A percentile compares a stretch with the other conserved stretches of the same genome.
Evolutionary conservation across 2,113 vertebrate genomes (phyloP).

Genomic region (Corythornis vintsioides): DNA sequence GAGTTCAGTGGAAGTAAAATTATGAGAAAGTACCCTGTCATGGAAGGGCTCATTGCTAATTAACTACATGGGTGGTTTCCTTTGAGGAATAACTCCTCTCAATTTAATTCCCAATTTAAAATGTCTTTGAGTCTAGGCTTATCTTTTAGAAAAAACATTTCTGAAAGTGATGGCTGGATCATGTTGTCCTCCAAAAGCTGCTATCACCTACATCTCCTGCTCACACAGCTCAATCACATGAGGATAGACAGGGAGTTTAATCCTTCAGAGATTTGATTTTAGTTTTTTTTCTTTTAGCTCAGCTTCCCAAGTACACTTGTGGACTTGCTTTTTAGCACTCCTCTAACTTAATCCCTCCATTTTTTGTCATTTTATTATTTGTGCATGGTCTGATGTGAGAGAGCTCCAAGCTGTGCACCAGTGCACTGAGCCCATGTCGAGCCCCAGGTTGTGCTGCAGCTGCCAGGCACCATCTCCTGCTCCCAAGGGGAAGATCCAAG

Average conservation of each 20-base stretch:
- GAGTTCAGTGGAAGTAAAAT: constrained; percentile 7
- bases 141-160: background rate
- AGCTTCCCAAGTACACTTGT: background rate
- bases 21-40: background rate
- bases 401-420: background rate
- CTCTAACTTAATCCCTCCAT: background rate
- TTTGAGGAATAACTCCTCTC: constrained; percentile 18
- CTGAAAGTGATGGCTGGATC: background rate
- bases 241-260: background rate
- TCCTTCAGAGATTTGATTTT: background rate
- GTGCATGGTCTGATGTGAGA: accelerated
- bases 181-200: background rate
- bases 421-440: accelerated
- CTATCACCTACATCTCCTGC: background rate
- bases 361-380: background rate
- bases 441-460: accelerated
- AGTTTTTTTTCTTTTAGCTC: background rate
- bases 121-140: background rate
- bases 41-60: background rate
- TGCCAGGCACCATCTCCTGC: background rate
- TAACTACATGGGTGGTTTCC: constrained; percentile 31
- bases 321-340: no score
- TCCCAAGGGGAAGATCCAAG: background rate
- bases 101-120: background rate
- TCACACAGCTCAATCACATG: background rate